Evolutionary conservation across 2,113 vertebrate species (phyloP).

Genomic region (Pygoscelis antarcticus): DNA sequence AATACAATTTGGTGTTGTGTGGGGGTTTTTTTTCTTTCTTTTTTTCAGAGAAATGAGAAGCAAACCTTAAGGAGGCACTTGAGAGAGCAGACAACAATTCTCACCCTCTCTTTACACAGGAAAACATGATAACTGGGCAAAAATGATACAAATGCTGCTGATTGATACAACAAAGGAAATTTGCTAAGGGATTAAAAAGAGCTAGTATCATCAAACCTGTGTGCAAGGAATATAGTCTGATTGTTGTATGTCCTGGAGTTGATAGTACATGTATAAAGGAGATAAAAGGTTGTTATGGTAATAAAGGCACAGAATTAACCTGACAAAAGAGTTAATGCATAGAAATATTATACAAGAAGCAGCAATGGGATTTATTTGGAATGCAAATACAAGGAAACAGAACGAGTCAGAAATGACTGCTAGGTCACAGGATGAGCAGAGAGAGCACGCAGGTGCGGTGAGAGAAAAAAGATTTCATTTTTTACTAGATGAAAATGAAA

Average conservation of each 20-base stretch:
- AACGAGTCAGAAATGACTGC: conserved; percentile 2
- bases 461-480: background rate
- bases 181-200: background rate
- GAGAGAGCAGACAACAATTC: background rate
- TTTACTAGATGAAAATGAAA: background rate
- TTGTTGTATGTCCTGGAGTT: background rate
- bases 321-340: background rate
- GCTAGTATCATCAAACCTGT: background rate
- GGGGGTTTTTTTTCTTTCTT: no score
- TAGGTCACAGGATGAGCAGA: background rate
- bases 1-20: background rate
- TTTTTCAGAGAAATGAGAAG: background rate
- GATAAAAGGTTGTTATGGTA: conserved; percentile 8
- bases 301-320: conserved; percentile 12
- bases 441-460: background rate
- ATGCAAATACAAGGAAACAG: conserved; percentile 19
- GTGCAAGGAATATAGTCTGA: background rate
- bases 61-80: background rate
- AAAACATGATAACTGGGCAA: background rate
- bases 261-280: background rate
- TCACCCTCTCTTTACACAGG: background rate
- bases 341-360: background rate
- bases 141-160: background rate
- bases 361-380: conserved; percentile 4
- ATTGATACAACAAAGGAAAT: background rate